Evolutionary conservation across 92 coral and sea anemone species (phyloP), one percentile per base, ranked within the genome.

Genomic region (Anthopleura xanthogrammica): DNA sequence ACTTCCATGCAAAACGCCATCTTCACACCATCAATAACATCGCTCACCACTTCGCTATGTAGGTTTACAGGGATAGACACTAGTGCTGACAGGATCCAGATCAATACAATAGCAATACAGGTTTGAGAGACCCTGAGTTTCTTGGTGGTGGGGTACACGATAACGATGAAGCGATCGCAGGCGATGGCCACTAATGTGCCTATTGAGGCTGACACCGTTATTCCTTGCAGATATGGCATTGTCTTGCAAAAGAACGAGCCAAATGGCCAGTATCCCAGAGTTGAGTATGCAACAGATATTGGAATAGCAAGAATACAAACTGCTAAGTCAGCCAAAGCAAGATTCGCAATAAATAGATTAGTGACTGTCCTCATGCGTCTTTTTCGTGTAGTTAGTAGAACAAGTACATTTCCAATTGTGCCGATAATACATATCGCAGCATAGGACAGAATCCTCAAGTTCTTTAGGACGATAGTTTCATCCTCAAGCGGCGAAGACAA

Each of bases 221-320:
- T 73, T 41, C 92, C 92, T 82, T 89, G 92, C 29, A 89, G 87
- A 84, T 89, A 89, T 17, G 92, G 92, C 83, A 78, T 84, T 22
- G 85, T 77, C 70, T 89, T 85, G 77, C 92, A 89, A 41, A 89
- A 68, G 8, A 76, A 50, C 60, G 77, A 72, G 3, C 89, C 86
- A 78, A 80, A 89, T 1, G 89, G 89, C 92, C 92, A 89, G 58
- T 89, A 76, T 20, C 86, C 89, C 0, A 89, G 83, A 36, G 82
- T 89, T 20, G 92, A 83, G 54, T 72, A 80, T 48, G 84, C 86
- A 39, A 89, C 48, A n/a, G 85, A 85, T 24, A 85, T 60, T 4
- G 92, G 92, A 77, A 89, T 78, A 24, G 85, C 78, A 29, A 89
- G 72, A 16, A 89, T 57, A 12, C 89, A 89, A 39, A 89, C 92